These are phyloP conservation scores for Chiridota heheva DNA, from an alignment of 35 echinoderm and acorn worm genomes.

Conservation along the genomic window DNA sequence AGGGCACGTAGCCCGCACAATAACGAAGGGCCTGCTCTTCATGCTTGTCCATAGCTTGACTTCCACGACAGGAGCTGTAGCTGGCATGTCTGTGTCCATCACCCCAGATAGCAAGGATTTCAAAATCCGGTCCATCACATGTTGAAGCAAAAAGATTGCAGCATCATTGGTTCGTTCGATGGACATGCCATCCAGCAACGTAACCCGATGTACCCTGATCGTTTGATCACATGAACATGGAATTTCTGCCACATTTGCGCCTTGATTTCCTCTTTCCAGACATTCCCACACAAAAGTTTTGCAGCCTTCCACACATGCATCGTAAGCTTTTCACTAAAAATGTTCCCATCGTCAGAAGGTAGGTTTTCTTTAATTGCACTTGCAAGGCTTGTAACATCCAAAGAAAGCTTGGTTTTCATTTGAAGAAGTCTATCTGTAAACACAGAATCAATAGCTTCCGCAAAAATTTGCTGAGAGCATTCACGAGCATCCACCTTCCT, in stretches of 20 bases:
- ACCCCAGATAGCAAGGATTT: neutral
- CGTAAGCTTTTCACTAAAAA: neutral
- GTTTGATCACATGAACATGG: neutral
- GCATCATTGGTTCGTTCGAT: neutral
- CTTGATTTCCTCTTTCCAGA: conserved; percentile 11
- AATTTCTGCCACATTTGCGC: conserved; percentile 8
- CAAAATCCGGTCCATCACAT: neutral
- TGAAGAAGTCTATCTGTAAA: conserved; percentile 9
- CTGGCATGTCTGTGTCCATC: conserved; percentile 15
- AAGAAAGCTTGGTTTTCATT: neutral
- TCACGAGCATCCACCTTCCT: neutral
- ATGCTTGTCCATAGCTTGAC: neutral
- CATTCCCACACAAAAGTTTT: neutral
- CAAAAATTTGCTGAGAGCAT: neutral
- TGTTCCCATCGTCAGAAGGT: neutral
- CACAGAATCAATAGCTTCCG: neutral
- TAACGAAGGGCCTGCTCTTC: conserved; percentile 25
- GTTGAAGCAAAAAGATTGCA: neutral
- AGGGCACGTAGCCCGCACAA: conserved; percentile 4
- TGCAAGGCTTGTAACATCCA: neutral
- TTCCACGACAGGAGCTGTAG: neutral
- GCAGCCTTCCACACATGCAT: neutral
- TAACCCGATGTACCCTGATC: neutral
- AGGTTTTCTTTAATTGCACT: neutral
- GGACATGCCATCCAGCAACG: neutral